Evolutionary conservation across 2,113 vertebrate species (phyloP), one percentile per base, ranked within the genome.

Genomic region (cat (Felis catus)): DNA sequence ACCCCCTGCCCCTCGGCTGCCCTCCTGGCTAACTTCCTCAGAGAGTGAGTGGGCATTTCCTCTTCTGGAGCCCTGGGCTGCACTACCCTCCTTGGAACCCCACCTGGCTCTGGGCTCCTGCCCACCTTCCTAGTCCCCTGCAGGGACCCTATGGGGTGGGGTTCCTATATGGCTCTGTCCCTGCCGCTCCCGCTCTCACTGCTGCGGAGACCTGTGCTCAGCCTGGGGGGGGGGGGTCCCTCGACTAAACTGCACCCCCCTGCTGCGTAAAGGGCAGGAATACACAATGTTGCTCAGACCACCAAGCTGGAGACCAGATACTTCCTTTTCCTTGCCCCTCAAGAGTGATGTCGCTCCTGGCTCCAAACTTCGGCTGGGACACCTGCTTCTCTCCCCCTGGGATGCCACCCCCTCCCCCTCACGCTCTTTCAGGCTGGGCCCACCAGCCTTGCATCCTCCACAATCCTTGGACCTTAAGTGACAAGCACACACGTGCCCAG

Each of bases 401-500:
- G 93, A 31, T 3, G 0, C 63, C 53, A 33, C 36, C 13, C 27
- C 21, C 13, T 31, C 15, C 3, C 33, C 29, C 29, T 71, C 31
- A 1, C 5, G 71, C 83, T 36, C 8, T 27, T 33, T 39, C 58
- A 16, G 9, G 16, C 74, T 4, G 19, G 74, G 66, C 55, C 83
- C 55, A 12, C 71, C 1, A 5, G 48, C 31, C 53, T 33, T 33
- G 86, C 36, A 3, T 33, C 58, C 21, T 29, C 51, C 39, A 23
- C 21, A 21, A 7, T 21, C 45, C 13, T 41, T 6, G n/a, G 27
- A 53, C 63, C 41, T 16, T 1, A 11, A 5, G 45, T 15, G 7
- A 19, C 8, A 3, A 1, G 10, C 18, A 18, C 51, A 31, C 31
- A 15, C n/a, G 5, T 58, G 11, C 13, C 16, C 23, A 4, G 3